These are phyloP conservation scores for Myrmophylax atrothorax DNA, from an alignment of 2,113 vertebrate species.

Conservation along the genomic window DNA sequence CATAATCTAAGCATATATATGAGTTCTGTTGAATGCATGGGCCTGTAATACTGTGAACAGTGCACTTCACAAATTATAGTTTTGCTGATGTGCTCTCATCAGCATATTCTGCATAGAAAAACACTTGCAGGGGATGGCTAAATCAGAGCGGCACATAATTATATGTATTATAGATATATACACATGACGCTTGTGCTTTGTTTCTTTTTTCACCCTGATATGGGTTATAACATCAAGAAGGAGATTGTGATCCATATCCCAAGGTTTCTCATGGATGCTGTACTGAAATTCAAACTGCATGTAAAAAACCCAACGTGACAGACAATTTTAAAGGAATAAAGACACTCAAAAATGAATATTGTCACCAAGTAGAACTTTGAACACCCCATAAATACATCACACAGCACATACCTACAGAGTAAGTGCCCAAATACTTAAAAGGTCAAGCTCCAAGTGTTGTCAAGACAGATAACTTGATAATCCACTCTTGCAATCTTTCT, in stretches of 20 bases:
- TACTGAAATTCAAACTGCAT: neutral
- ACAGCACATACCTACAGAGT: neutral
- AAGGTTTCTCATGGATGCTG: neutral
- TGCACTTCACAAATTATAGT: neutral
- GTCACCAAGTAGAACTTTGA: neutral
- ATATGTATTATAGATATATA: neutral
- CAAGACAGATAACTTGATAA: slow-evolving; percentile 24
- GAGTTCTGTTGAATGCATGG: neutral
- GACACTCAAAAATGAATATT: neutral
- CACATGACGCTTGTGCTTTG: neutral
- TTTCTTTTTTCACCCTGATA: neutral
- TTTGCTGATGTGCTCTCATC: neutral
- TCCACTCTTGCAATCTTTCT: slow-evolving; percentile 19
- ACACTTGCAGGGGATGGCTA: neutral
- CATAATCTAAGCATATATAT: neutral
- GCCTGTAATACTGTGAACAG: neutral
- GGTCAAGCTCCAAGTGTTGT: slow-evolving; percentile 27
- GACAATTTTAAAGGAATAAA: slow-evolving; percentile 7
- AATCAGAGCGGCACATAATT: neutral
- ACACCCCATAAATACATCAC: neutral
- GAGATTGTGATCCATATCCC: neutral
- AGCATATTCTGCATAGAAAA: neutral
- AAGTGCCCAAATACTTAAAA: slow-evolving; percentile 9
- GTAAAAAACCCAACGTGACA: neutral
- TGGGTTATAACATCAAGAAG: neutral